These are phyloP conservation scores for Theristus sp. DNA, from an alignment of 2,888 invertebrate genomes.

Conservation along the genomic window DNA sequence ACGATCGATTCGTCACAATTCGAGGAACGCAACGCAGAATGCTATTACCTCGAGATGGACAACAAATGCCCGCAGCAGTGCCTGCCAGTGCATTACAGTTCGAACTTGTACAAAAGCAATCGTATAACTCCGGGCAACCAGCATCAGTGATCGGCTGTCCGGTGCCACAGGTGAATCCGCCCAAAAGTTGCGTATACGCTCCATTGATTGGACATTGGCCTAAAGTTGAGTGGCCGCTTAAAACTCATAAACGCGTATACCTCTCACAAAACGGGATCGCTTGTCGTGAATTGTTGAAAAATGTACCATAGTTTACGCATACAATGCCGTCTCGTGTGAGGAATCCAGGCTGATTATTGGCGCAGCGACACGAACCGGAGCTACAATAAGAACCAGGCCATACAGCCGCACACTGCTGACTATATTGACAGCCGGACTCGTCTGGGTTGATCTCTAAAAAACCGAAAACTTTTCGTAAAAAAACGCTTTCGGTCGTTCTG, in stretches of 20 bases:
- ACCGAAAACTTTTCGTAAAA: too few species aligned
- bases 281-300: too few species aligned
- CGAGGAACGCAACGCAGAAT: too few species aligned
- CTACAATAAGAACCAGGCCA: constrained; percentile 14
- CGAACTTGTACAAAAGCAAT: constrained; percentile 12
- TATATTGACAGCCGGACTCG: constrained; percentile 17
- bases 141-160: background rate
- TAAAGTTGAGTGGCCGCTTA: too few species aligned
- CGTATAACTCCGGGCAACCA: constrained; percentile 17
- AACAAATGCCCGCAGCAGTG: constrained; percentile 14
- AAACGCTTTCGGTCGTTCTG: too few species aligned
- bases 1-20: too few species aligned
- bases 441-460: constrained; percentile 17
- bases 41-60: constrained; percentile 20
- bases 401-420: constrained; percentile 19
- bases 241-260: too few species aligned
- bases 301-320: constrained; percentile 9
- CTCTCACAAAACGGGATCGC: too few species aligned
- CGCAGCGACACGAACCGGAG: constrained; percentile 15
- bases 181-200: constrained; percentile 6
- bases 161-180: background rate
- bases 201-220: constrained; percentile 21
- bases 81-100: background rate
- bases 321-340: constrained; percentile 18
- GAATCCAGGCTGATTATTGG: constrained; percentile 10